Evolutionary conservation across 2,113 vertebrate genomes (phyloP).

Genomic region (Thalassarche chlororhynchos): DNA sequence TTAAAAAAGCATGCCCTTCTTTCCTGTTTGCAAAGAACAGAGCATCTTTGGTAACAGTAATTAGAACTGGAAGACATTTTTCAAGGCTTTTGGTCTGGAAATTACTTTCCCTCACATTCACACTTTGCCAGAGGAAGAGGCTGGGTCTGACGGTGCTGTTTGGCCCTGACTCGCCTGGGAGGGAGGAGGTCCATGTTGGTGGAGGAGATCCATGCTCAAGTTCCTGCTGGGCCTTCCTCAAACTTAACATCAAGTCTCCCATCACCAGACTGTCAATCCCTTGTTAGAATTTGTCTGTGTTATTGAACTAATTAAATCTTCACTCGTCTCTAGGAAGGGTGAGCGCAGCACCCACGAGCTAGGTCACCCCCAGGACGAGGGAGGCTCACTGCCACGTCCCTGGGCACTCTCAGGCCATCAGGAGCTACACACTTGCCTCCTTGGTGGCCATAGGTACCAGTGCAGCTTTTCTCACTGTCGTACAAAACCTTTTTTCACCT

Average conservation of each 20-base stretch:
- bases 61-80: not conserved
- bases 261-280: not conserved
- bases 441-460: not conserved
- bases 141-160: accelerated
- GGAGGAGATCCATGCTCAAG: not conserved
- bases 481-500: not conserved
- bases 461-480: not conserved
- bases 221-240: not conserved
- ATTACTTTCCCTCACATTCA: not conserved
- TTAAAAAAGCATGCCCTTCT: not conserved
- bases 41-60: not conserved
- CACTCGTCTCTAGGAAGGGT: not conserved
- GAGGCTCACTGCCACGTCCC: not conserved
- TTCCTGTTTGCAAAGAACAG: not conserved
- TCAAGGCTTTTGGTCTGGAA: not conserved
- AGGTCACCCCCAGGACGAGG: not conserved
- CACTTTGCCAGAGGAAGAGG: not conserved
- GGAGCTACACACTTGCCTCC: not conserved
- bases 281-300: not conserved
- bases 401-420: not conserved
- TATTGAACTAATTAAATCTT: not conserved
- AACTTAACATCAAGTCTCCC: not conserved
- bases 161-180: accelerated
- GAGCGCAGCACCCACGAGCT: accelerated
- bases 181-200: accelerated